phyloP scores from a whole-genome alignment of 92 coral and sea anemone species.

The Umimayanthus kanabou region DNA sequence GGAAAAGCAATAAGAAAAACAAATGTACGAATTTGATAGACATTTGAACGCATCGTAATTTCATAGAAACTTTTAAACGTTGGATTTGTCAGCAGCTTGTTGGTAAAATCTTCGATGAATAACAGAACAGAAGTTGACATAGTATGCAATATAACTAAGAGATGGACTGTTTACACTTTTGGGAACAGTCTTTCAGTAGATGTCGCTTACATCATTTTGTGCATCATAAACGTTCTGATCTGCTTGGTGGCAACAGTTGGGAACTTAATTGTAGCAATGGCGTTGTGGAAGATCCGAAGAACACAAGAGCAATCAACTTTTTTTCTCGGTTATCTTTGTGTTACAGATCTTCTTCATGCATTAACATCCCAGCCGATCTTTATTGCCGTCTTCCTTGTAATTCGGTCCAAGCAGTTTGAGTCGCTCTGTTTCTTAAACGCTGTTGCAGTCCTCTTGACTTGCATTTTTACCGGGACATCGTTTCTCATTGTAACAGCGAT shows the following conservation, averaged over 20 bases:
- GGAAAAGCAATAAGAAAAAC: too few species aligned
- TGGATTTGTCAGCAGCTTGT: background rate
- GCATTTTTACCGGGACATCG: background rate
- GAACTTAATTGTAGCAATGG: background rate
- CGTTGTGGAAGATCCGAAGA: background rate
- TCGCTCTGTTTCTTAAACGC: background rate
- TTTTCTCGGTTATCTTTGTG: background rate
- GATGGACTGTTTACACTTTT: background rate
- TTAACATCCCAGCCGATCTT: background rate
- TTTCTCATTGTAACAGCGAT: slow-evolving; percentile 19
- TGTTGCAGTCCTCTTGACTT: background rate
- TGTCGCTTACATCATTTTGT: background rate
- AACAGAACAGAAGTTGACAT: background rate
- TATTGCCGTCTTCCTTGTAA: background rate
- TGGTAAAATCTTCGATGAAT: background rate
- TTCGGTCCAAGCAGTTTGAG: background rate
- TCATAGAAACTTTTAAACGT: too few species aligned
- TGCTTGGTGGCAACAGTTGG: background rate
- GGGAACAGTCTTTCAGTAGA: background rate
- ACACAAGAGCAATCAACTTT: background rate
- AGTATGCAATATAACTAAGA: background rate
- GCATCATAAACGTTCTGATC: background rate
- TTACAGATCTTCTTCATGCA: background rate
- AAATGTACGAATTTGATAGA: too few species aligned
- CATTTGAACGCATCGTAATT: too few species aligned